These are phyloP conservation scores for Rutilus rutilus DNA, from an alignment of 2,113 vertebrate genomes.

Conservation along the genomic window DNA sequence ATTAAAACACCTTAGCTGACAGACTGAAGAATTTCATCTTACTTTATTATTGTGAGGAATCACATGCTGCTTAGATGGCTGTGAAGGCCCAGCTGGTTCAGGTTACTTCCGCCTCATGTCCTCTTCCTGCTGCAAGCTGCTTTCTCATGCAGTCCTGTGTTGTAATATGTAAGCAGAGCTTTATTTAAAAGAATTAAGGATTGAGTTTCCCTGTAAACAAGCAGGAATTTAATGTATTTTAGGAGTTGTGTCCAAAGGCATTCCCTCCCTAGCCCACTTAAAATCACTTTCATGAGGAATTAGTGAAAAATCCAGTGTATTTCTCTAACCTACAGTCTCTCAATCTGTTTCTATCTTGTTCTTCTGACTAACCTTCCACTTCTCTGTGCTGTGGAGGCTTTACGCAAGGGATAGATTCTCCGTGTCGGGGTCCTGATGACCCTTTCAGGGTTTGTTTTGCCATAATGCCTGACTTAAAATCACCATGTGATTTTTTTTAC, in stretches of 20 bases:
- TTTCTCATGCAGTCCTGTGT: neutral
- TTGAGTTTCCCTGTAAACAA: neutral
- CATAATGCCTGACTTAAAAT: neutral
- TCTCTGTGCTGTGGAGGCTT: constrained; percentile 4
- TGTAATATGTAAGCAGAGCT: neutral
- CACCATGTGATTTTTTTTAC: too few species aligned
- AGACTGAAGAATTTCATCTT: neutral
- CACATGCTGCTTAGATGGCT: constrained; percentile 80
- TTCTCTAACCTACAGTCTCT: neutral
- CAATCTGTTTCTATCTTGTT: neutral
- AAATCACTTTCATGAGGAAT: constrained; percentile 9
- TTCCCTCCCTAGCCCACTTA: neutral
- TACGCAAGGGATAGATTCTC: neutral
- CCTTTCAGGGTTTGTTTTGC: neutral
- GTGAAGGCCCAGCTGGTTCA: constrained; percentile 85
- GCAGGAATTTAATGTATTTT: constrained; percentile 3
- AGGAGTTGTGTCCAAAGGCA: neutral
- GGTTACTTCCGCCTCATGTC: constrained; percentile 37
- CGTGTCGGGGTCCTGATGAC: neutral
- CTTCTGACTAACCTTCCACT: neutral
- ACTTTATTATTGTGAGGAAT: neutral
- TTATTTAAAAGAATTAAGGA: neutral
- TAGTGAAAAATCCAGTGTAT: constrained; percentile 25
- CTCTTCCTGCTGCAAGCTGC: constrained; percentile 11
- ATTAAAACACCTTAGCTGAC: neutral